Evolutionary conservation across 2,888 invertebrate genomes (phyloP), one percentile per base, ranked within the genome.

Genomic region (Andrena fulva): DNA sequence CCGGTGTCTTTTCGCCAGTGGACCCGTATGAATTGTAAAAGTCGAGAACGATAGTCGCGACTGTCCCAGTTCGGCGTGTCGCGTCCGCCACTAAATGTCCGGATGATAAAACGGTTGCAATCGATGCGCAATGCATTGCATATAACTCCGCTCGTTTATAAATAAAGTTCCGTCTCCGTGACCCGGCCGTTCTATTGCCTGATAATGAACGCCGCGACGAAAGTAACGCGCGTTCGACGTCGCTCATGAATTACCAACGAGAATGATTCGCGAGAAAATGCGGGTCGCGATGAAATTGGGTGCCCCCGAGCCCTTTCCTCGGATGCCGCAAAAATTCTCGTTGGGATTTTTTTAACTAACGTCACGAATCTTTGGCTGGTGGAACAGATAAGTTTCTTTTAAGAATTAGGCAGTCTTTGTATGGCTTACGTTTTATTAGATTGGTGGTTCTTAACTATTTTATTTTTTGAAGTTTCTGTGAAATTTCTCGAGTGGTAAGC

Each of bases 51-150:
- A 62, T 42, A 76, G 75, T 77, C 68, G 72, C 27, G 54, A 48
- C 52, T 67, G 77, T 67, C 70, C 79, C 27, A 80, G 63, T 68
- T 79, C 27, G 54, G 29, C 27, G n/a, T 59, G 29, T n/a, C 31
- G 62, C 10, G 33, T 52, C 33, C 60, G 20, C 67, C 52, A 63
- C 62, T 64, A 69, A 80, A 78, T 73, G 80, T 64, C 79, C 50
- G 35, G 63, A 56, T 72, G 60, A 80, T 67, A 74, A 79, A 82
- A 71, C 75, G 33, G 80, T 75, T 64, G n/a, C 59, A 75, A 80
- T 80, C 80, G 75, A 80, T 82, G 67, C 52, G 35, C 63, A 71
- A 75, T 80, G 70, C 60, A 80, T 78, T 42, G 35, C 63, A 54
- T 68, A 59, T 72, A 70, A 80, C 52, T 60, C 50, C n/a, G 29